Base-by-base conservation (phyloP, 1,140 invertebrate species). In the Lepidotrigona ventralis region DNA sequence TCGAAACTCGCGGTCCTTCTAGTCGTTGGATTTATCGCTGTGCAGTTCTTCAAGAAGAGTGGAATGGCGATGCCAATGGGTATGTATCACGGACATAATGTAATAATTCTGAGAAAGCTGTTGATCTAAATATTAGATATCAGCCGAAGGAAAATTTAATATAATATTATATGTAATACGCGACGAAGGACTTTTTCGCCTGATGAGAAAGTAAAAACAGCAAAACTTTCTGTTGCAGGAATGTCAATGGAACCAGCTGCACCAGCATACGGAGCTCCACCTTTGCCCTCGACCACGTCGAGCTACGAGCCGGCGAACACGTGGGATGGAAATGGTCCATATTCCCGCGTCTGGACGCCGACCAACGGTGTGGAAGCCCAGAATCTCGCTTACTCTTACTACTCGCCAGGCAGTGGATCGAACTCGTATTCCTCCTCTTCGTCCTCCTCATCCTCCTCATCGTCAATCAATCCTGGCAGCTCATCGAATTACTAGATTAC, bases 1-100 rank as follows among this genome's bases (percentile, higher is more conserved):
- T 97, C 97, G 85, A 98, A 98, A 93, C 94, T 98, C 66, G 97
- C 97, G 75, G 96, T 98, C 87, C 93, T 96, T 8, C 92, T 97
- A 72, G 97, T 98, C 58, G 94, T 97, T 68, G 97, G 96, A 81
- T 98, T 98, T 94, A 94, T 98, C 29, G 95, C 97, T 73, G 95
- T 97, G 90, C 97, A 97, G 86, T 94, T 97, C 83, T 94, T 97
- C 66, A 95, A 95, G 85, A 97, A 97, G 93, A 93, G 94, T 64
- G 95, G 95, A 66, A 94, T 94, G 93, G 88, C 90, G 85, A 89
- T 91, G 84, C 91, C 93, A 64, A 91, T 92, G 91, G 94, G 94
- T 94, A 89, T 56, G 91, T 90, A 54, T 21, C 14, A 1, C 46
- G 15, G 15, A 0, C 8, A 26, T 17, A 26, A 17, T 26, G 3